Percentiles rank a stretch among this genome's conserved stretches.
These are phyloP conservation scores for Melanotaenia nigrans DNA, from an alignment of 2,797 vertebrate species.

Conservation along the genomic window DNA sequence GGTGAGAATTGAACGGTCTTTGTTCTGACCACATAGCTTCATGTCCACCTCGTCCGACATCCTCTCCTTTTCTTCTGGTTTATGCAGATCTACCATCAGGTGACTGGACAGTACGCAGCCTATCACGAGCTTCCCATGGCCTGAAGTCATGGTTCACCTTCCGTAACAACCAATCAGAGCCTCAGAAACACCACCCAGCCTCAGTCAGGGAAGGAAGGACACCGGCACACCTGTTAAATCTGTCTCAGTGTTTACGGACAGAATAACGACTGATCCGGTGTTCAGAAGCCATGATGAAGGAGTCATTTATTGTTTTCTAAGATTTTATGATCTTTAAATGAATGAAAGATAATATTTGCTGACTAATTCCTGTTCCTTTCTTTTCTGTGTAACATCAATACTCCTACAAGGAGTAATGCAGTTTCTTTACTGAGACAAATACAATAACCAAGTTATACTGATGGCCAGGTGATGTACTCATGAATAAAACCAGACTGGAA, in stretches of 20 bases:
- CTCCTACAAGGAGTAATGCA: too few relatives aligned
- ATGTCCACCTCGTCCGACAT: not conserved
- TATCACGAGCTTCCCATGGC: conserved; percentile 91
- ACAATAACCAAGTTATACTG: too few relatives aligned
- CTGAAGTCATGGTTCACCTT: conserved; percentile 65
- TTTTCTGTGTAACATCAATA: not conserved
- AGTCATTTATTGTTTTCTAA: not conserved
- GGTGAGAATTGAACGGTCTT: conserved; percentile 72
- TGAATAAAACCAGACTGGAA: too few relatives aligned
- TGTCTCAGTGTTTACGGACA: not conserved
- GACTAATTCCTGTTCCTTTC: not conserved
- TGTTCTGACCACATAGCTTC: not conserved
- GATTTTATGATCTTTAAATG: too few relatives aligned
- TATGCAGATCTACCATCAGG: conserved; percentile 93
- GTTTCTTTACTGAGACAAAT: too few relatives aligned
- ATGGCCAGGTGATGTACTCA: too few relatives aligned
- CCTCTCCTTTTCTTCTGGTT: not conserved
- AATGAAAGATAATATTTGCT: not conserved
- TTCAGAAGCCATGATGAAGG: not conserved
- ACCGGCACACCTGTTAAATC: too few relatives aligned
- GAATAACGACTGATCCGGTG: not conserved
- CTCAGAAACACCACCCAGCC: conserved; percentile 12
- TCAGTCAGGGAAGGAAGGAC: not conserved
- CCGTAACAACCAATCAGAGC: conserved; percentile 18
- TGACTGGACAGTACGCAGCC: conserved; percentile 90